Evolutionary conservation across 2,113 vertebrate species (phyloP).

Genomic region (Aspiorhynchus laticeps): DNA sequence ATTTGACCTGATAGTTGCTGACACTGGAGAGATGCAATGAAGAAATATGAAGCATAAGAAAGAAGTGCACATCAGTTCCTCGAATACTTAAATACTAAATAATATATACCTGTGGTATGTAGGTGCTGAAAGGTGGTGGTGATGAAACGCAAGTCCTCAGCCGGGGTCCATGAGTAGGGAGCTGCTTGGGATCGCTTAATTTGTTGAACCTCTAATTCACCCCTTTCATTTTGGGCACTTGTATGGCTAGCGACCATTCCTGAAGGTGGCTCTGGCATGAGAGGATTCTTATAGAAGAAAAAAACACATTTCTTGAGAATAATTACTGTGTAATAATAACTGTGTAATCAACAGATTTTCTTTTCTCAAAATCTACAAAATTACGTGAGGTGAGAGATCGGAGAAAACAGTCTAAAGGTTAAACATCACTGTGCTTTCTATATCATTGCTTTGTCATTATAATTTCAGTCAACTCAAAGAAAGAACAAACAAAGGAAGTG

Average conservation of each 20-base stretch:
- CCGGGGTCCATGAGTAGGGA: slow-evolving; percentile 71
- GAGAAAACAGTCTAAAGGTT: background rate
- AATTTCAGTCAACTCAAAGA: background rate
- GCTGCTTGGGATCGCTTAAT: slow-evolving; percentile 5
- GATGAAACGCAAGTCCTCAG: slow-evolving; percentile 85
- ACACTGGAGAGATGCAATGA: background rate
- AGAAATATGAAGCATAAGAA: background rate
- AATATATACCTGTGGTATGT: slow-evolving; percentile 67
- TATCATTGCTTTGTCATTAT: background rate
- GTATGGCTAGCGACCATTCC: slow-evolving; percentile 64
- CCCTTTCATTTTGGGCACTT: slow-evolving; percentile 55
- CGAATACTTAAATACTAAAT: too few species aligned
- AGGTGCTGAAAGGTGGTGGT: slow-evolving; percentile 89
- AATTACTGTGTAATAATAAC: background rate
- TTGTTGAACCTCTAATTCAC: slow-evolving; percentile 42
- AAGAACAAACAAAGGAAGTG: background rate
- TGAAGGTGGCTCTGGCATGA: slow-evolving; percentile 8
- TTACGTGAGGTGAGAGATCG: background rate
- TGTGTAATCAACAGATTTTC: background rate
- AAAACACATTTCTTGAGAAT: background rate
- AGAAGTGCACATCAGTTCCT: too few species aligned
- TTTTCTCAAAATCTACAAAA: background rate
- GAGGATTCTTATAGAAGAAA: background rate
- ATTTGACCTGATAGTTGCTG: background rate
- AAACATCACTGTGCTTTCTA: background rate